Base-by-base conservation (phyloP, 2,113 vertebrate species). In the Rhodinocichla rosea region DNA sequence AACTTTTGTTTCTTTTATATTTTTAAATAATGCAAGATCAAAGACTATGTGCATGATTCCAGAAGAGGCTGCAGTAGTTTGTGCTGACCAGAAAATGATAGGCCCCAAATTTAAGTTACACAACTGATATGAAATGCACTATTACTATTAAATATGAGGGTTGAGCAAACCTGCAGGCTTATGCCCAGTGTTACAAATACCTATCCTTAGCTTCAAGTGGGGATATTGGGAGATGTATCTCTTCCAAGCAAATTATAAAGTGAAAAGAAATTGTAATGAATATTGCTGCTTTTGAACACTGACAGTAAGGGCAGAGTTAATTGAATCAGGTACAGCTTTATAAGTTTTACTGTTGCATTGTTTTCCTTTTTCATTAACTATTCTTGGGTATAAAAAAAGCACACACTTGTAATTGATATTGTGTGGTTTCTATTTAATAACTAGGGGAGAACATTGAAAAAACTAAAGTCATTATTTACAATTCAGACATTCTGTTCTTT, bases 381-480 rank as follows among this genome's bases (percentile, higher is more conserved):
- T 28, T 71, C 11, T 40, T 55, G 15, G 15, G 14, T 21, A 67
- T 42, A 26, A 83, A 71, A 70, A 90, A 77, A 67, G 1, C 10
- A 27, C 6, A 15, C 11, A 49, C 63, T 47, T 67, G 4, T 64
- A 81, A 67, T 24, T 26, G 33, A 35, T 11, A 24, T 5, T 19
- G 15, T 26, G 16, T 15, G 10, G 3, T 0, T 74, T 76, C 62
- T 59, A 64, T 49, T 45, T 59, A 63, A 37, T 53, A 83, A 69
- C 1, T 35, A 10, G 6, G 23, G 3, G 4, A 89, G 3, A 6
- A 21, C 1, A 2, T 30, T 64, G n/a, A n/a, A n/a, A n/a, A n/a
- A n/a, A n/a, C n/a, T n/a, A n/a, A n/a, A n/a, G n/a, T n/a, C n/a
- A n/a, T n/a, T n/a, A n/a, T n/a, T n/a, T n/a, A n/a, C n/a, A n/a